Evolutionary conservation across 2,113 vertebrate species (phyloP).

Genomic region (Alectura lathami): DNA sequence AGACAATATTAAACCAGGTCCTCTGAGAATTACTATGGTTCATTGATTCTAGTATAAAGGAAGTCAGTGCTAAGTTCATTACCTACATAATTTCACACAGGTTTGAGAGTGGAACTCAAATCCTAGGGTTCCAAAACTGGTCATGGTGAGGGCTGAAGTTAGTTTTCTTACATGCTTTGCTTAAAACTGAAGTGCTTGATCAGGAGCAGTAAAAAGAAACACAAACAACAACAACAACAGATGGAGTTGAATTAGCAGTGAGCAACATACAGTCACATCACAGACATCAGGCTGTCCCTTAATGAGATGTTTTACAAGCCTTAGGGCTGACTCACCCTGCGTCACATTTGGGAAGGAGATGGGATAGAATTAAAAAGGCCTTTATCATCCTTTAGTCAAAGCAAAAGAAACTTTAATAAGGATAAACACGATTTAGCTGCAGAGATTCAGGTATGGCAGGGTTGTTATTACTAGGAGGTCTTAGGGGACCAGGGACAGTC

Average conservation of each 20-base stretch:
- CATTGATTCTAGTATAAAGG: background rate
- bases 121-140: background rate
- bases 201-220: background rate
- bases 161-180: background rate
- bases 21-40: background rate
- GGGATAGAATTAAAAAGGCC: conserved; percentile 1
- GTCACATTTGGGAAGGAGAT: background rate
- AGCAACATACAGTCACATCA: background rate
- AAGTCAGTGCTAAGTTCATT: background rate
- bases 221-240: background rate
- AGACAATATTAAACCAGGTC: background rate
- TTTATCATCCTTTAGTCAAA: background rate
- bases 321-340: background rate
- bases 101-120: background rate
- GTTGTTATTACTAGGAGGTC: background rate
- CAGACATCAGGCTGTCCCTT: background rate
- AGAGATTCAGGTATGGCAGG: background rate
- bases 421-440: conserved; percentile 4
- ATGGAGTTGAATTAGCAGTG: background rate
- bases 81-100: background rate
- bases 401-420: conserved; percentile 4
- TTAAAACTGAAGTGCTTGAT: background rate
- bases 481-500: background rate
- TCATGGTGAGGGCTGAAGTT: accelerated
- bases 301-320: background rate